Percentiles rank a stretch among this genome's conserved stretches.
Evolutionary conservation across 2,888 invertebrate genomes (phyloP).

Genomic region (Cantharis lateralis): DNA sequence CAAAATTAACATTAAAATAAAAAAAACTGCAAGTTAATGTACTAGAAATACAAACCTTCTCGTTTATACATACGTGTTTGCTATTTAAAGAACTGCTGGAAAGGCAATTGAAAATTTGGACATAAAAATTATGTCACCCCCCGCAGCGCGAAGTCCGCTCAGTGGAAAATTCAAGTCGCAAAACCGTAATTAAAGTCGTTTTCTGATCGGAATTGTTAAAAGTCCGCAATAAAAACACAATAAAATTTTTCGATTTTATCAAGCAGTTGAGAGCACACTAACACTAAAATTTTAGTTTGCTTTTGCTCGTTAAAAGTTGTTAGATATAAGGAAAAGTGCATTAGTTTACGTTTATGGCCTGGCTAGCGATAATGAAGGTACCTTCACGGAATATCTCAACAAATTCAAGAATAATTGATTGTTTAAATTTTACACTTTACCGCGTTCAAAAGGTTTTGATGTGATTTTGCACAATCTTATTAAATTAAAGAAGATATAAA

Average conservation of each 20-base stretch:
- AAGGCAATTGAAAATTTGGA: neutral
- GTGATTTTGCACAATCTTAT: too few species aligned
- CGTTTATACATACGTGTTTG: neutral
- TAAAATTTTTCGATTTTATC: neutral
- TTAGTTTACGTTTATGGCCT: neutral
- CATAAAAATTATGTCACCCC: too few species aligned
- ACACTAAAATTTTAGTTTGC: neutral
- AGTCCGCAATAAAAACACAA: neutral
- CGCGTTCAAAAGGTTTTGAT: too few species aligned
- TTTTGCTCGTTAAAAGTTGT: neutral
- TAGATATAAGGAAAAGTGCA: neutral
- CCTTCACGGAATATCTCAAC: neutral
- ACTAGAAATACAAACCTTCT: neutral
- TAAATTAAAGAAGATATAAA: too few species aligned
- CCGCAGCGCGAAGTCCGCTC: neutral
- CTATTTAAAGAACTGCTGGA: neutral
- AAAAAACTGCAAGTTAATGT: neutral
- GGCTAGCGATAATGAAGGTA: neutral
- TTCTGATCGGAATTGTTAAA: neutral
- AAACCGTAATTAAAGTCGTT: neutral
- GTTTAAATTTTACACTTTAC: neutral
- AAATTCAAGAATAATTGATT: neutral
- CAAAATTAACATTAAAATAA: neutral
- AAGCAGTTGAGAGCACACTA: neutral
- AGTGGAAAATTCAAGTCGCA: neutral